Evolutionary conservation across 2,888 invertebrate species (phyloP).

Genomic region (Limnephilus rhombicus): DNA sequence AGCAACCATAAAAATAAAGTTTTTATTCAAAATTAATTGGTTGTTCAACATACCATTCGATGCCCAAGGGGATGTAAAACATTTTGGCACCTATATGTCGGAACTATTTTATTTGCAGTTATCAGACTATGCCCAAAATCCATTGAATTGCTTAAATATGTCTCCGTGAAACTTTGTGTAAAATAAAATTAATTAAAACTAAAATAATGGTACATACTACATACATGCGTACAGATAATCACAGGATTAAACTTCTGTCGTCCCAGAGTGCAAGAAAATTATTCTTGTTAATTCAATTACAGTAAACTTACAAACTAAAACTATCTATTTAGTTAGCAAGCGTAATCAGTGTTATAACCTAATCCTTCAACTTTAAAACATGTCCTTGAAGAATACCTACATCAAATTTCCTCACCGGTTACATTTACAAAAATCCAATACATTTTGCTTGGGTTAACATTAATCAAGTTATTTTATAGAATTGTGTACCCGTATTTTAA

Average conservation of each 20-base stretch:
- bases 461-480: background rate
- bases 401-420: background rate
- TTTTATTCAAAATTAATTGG: background rate
- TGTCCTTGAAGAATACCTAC: constrained; percentile 43
- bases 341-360: constrained; percentile 53
- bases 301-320: constrained; percentile 45
- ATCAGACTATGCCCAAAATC: background rate
- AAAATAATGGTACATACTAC: constrained; percentile 7
- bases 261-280: constrained; percentile 45
- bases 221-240: constrained; percentile 42
- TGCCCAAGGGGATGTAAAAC: too few species aligned
- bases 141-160: background rate
- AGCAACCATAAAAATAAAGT: background rate
- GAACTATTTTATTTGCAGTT: background rate
- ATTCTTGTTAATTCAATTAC: background rate
- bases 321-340: constrained; percentile 49
- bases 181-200: constrained; percentile 8
- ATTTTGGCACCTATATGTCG: background rate
- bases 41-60: background rate
- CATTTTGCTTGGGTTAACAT: background rate
- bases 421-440: constrained; percentile 1
- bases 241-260: constrained; percentile 40
- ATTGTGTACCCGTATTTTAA: background rate
- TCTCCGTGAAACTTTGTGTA: background rate
- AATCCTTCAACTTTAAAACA: constrained; percentile 28